A percentile compares a stretch with the other conserved stretches of the same genome.
phyloP scores from a whole-genome alignment of 1,140 invertebrate species.

The Ericerus pela region DNA sequence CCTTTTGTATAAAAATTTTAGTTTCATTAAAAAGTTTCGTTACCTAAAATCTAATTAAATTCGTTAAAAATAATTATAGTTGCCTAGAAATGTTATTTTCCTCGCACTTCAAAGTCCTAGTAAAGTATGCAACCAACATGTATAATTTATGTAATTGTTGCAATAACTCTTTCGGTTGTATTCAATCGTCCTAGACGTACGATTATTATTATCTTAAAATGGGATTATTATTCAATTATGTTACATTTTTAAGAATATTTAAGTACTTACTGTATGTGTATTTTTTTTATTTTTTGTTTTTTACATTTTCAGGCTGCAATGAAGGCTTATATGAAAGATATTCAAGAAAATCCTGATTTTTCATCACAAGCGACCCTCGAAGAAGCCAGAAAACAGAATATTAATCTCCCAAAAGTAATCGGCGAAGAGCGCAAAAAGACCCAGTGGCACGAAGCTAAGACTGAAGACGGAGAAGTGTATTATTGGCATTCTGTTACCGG shows the following conservation, averaged over 20 bases:
- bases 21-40: no score
- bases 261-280: no score
- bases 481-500: conserved; percentile 69
- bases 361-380: conserved; percentile 37
- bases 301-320: conserved; percentile 45
- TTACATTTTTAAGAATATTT: no score
- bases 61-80: no score
- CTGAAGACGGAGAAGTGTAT: conserved; percentile 54
- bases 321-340: conserved; percentile 65
- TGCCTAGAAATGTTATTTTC: no score
- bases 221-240: neutral
- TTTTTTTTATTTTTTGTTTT: neutral
- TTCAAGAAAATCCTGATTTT: conserved; percentile 53
- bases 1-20: no score
- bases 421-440: conserved; percentile 24
- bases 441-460: conserved; percentile 53
- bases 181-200: neutral
- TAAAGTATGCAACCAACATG: neutral
- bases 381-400: conserved; percentile 20
- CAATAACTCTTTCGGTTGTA: neutral
- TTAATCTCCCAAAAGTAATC: conserved; percentile 16
- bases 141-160: neutral
- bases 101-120: no score
- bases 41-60: no score
- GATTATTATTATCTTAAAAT: neutral